Conservation (phyloP, 2,113 vertebrate species). For the Cyanistes caeruleus region DNA sequence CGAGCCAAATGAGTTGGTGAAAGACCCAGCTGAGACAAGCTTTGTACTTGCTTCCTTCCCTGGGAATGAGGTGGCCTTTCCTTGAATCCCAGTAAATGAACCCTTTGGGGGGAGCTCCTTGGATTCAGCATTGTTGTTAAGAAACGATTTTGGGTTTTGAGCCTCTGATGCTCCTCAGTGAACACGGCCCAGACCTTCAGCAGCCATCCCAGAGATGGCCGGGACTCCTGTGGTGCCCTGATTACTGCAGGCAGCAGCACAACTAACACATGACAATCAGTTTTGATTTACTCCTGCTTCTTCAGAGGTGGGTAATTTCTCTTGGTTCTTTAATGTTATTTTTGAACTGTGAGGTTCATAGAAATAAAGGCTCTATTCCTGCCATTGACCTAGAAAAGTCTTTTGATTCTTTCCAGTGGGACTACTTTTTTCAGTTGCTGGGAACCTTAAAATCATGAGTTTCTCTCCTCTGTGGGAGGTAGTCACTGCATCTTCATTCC, state of each 20-base stretch:
- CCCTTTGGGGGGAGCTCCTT: neutral
- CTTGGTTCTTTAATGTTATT: constrained; percentile 47
- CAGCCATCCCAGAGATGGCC: neutral
- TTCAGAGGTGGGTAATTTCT: constrained; percentile 4
- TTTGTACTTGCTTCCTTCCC: neutral
- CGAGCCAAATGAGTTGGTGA: neutral
- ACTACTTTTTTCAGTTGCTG: neutral
- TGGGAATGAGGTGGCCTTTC: neutral
- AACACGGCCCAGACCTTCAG: neutral
- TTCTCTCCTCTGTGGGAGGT: neutral
- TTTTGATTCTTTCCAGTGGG: constrained; percentile 45
- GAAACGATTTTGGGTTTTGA: neutral
- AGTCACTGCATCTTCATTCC: neutral
- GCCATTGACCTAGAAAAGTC: constrained; percentile 54
- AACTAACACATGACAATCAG: neutral
- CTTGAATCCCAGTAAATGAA: neutral
- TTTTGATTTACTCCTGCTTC: constrained; percentile 11
- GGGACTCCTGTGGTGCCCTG: neutral
- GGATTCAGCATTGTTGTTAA: neutral
- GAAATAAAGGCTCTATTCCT: constrained; percentile 36
- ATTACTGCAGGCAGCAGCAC: neutral
- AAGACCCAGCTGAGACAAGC: neutral
- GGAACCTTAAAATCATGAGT: neutral
- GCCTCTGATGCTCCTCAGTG: neutral
- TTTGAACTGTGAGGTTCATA: constrained; percentile 17